Percentiles rank a stretch among this genome's conserved stretches.
phyloP scores from a whole-genome alignment of 53 echinoderm and acorn worm genomes.

The Pentamera pediparva region DNA sequence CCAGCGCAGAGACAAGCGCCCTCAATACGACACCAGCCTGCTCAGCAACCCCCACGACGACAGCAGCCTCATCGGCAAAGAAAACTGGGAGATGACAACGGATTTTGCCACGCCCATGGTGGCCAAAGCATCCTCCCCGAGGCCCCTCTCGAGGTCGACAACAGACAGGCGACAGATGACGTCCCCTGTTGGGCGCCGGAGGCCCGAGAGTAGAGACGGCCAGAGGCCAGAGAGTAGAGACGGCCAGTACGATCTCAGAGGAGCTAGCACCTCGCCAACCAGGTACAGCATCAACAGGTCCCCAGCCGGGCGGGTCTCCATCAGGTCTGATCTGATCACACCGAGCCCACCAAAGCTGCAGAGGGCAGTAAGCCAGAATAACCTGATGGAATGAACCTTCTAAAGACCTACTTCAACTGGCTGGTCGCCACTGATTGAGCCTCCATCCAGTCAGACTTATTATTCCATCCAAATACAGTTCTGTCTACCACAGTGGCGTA shows the following conservation, averaged over 20 bases:
- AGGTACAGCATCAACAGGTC: conserved; percentile 6
- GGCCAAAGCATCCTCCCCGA: conserved; percentile 15
- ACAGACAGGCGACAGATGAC: not conserved
- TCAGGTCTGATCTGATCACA: not conserved
- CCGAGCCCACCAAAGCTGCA: no score
- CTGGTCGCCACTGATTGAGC: conserved; percentile 2
- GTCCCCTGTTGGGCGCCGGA: not conserved
- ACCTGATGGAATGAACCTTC: no score
- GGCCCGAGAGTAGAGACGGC: no score
- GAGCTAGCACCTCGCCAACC: not conserved
- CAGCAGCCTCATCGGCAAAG: conserved; percentile 27
- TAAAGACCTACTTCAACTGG: no score
- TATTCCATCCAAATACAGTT: no score
- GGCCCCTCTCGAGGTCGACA: not conserved
- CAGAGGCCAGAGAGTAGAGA: not conserved
- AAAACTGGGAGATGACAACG: conserved; percentile 27
- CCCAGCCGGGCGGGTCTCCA: not conserved
- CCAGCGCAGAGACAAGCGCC: not conserved
- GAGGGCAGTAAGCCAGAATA: no score
- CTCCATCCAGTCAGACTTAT: not conserved
- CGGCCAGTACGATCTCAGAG: not conserved
- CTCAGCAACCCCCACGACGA: no score
- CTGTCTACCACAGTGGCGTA: no score
- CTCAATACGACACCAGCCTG: conserved; percentile 5
- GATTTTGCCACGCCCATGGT: conserved; percentile 16